A percentile compares a stretch with the other conserved stretches of the same genome.
Evolutionary conservation across 2,888 invertebrate species (phyloP).

Genomic region (Calliphora vomitoria): DNA sequence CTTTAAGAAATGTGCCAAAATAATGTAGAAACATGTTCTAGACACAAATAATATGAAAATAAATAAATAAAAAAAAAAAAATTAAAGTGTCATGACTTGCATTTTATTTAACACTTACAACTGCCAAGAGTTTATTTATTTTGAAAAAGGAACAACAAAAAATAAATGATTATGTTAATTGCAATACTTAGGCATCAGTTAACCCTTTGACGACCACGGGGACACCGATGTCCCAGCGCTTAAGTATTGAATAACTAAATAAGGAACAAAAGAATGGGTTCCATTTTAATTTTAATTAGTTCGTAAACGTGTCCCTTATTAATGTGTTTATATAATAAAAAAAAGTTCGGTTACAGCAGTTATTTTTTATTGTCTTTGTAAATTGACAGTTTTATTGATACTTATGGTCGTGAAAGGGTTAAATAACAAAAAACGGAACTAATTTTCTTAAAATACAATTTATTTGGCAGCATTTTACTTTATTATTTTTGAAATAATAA

Average conservation of each 20-base stretch:
- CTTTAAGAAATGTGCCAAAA: constrained; percentile 44
- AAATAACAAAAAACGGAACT: constrained; percentile 11
- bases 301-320: no score
- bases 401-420: no score
- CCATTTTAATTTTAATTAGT: no score
- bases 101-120: constrained; percentile 11
- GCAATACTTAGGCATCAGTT: neutral
- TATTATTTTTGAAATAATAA: neutral
- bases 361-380: no score
- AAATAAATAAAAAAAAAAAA: neutral
- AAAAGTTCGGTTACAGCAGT: no score
- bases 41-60: constrained; percentile 3
- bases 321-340: no score
- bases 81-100: constrained; percentile 20
- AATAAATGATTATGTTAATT: constrained; percentile 1
- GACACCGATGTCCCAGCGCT: no score
- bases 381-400: no score
- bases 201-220: no score
- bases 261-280: no score
- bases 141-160: neutral
- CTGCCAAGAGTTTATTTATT: constrained; percentile 28
- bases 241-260: no score
- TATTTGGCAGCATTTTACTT: neutral
- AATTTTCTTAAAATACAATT: neutral
- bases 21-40: constrained; percentile 25